Percentiles rank a stretch among this genome's conserved stretches.
These are phyloP conservation scores for Pristis pectinata DNA, from an alignment of 2,797 vertebrate genomes.

Conservation along the genomic window DNA sequence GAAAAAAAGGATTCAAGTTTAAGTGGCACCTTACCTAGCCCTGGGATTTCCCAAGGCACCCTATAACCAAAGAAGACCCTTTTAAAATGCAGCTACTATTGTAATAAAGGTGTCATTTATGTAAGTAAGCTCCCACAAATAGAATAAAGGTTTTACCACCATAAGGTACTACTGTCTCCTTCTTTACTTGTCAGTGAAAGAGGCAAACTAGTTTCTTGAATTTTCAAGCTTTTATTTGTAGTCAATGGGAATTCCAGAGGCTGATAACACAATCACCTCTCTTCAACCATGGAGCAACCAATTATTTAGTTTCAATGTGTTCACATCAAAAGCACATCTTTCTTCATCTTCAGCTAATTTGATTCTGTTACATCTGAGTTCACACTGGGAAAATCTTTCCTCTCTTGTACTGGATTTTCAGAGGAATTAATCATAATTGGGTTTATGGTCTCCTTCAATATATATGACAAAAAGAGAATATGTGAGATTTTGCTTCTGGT, in stretches of 20 bases:
- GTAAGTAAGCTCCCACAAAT: background rate
- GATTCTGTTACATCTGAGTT: background rate
- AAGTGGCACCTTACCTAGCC: background rate
- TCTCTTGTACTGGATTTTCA: background rate
- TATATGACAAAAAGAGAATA: background rate
- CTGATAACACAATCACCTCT: background rate
- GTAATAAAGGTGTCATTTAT: background rate
- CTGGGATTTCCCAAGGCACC: background rate
- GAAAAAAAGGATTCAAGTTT: background rate
- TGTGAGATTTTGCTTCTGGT: background rate
- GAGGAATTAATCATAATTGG: background rate
- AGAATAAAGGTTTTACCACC: background rate
- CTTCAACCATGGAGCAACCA: background rate
- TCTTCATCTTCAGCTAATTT: background rate
- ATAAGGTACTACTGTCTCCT: background rate
- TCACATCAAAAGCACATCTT: too few species aligned
- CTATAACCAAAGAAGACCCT: background rate
- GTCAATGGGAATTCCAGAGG: background rate
- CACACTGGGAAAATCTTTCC: background rate
- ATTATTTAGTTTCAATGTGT: background rate
- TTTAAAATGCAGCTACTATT: background rate
- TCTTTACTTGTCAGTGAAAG: background rate
- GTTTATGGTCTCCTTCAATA: background rate
- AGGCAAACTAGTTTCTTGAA: background rate
- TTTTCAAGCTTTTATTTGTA: background rate